Conservation (phyloP, 2,797 vertebrate genomes). For the Nyctalus aviator region DNA sequence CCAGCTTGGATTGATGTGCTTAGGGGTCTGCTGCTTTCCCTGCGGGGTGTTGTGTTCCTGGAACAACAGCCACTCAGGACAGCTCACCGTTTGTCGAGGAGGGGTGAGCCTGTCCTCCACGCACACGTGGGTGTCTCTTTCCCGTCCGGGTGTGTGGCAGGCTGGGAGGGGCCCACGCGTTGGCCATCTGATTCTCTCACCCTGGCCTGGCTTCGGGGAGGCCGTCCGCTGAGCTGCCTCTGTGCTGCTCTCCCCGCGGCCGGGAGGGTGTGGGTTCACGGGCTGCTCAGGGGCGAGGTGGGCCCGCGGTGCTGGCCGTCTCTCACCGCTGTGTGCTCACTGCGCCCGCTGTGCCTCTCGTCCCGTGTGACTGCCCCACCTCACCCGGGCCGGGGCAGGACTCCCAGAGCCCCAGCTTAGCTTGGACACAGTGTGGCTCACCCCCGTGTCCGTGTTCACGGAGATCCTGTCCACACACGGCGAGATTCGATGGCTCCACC, state of each 20-base stretch:
- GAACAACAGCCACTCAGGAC: neutral
- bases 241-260: neutral
- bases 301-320: too few species aligned
- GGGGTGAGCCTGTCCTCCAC: neutral
- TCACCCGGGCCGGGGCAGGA: neutral
- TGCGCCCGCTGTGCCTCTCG: too few species aligned
- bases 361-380: neutral
- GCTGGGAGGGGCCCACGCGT: neutral
- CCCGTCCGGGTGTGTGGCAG: neutral
- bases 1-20: slow-evolving; percentile 44
- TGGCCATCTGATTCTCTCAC: neutral
- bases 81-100: neutral
- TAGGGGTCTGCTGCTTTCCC: neutral
- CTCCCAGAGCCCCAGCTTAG: neutral
- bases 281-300: too few species aligned
- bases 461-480: neutral
- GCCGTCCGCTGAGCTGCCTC: neutral
- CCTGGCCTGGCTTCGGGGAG: neutral
- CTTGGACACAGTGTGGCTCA: neutral
- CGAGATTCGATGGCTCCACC: neutral
- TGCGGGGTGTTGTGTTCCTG: neutral
- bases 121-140: neutral
- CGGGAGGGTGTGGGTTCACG: too few species aligned
- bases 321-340: neutral
- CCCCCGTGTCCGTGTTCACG: neutral